Percentiles rank a stretch among this genome's conserved stretches.
Evolutionary conservation across 2,888 invertebrate genomes (phyloP).

Genomic region (Sarcophaga variegata): DNA sequence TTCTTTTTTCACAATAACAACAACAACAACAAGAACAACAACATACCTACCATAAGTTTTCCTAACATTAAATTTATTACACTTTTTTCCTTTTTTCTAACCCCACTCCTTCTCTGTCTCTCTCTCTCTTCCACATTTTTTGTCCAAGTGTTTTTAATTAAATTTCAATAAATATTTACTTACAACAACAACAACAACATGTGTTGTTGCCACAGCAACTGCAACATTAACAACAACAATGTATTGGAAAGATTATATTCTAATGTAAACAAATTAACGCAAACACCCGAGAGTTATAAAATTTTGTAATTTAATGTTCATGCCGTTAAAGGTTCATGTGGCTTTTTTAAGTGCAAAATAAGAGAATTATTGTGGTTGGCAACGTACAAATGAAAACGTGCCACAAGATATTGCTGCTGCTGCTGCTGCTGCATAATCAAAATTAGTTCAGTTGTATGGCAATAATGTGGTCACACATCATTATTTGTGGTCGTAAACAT

Average conservation of each 20-base stretch:
- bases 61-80: too few relatives aligned
- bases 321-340: background rate
- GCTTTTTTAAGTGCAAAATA: background rate
- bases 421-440: background rate
- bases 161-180: slow-evolving; percentile 1
- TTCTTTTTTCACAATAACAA: background rate
- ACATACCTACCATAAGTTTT: background rate
- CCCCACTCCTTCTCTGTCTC: background rate
- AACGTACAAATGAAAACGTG: background rate
- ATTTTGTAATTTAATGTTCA: background rate
- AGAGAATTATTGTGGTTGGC: background rate
- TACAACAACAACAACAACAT: background rate
- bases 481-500: slow-evolving; percentile 13
- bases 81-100: too few relatives aligned
- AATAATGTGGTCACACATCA: slow-evolving; percentile 1
- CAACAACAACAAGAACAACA: background rate
- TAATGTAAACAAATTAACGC: background rate
- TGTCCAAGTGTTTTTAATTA: slow-evolving; percentile 4
- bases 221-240: background rate
- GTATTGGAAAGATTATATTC: background rate
- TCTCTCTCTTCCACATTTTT: background rate
- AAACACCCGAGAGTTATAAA: background rate
- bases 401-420: background rate
- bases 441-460: background rate
- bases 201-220: background rate